Evolutionary conservation across 2,113 vertebrate genomes (phyloP), one percentile per base, ranked within the genome.

Genomic region (Gadus chalcogrammus): DNA sequence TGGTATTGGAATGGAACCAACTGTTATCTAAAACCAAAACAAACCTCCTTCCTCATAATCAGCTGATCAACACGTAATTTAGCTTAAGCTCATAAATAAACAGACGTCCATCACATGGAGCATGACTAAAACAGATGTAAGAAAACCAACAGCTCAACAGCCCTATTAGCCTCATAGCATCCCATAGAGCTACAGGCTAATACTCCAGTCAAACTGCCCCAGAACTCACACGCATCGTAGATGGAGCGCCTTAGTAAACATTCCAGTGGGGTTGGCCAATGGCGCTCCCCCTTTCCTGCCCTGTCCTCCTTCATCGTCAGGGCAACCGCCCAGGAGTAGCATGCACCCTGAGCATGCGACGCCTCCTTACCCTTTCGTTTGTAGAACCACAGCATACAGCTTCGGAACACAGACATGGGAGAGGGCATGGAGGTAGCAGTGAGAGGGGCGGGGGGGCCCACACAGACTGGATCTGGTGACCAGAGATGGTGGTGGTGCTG

Each of bases 321-420:
- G 61, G 22, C 22, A 11, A 64, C 62, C 0, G 24, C 67, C 75
- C 67, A 0, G 72, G 65, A 60, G 69, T 59, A 73, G 70, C 82
- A 87, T 78, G 81, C 86, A 88, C 76, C 69, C 27, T 31, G 72
- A 82, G 78, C 77, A 28, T 59, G 71, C 42, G 56, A 73, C 72
- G 82, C 77, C 91, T 89, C 91, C 96, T 98, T 97, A 98, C 95
- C 96, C 97, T 96, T 98, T 93, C 94, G 95, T 94, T 93, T 91
- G 93, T 95, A 93, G 94, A 98, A 93, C 97, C 97, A 97, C 92
- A 98, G 94, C 95, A 98, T 96, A 95, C 96, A 98, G 95, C 96
- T 95, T 92, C 94, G 93, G 90, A 98, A 98, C 93, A 98, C 95
- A 95, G 95, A 95, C 95, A 96, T 96, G 91, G 92, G 92, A 94